Evolutionary conservation across 2,888 invertebrate genomes (phyloP).

Genomic region (Antheraea assamensis): DNA sequence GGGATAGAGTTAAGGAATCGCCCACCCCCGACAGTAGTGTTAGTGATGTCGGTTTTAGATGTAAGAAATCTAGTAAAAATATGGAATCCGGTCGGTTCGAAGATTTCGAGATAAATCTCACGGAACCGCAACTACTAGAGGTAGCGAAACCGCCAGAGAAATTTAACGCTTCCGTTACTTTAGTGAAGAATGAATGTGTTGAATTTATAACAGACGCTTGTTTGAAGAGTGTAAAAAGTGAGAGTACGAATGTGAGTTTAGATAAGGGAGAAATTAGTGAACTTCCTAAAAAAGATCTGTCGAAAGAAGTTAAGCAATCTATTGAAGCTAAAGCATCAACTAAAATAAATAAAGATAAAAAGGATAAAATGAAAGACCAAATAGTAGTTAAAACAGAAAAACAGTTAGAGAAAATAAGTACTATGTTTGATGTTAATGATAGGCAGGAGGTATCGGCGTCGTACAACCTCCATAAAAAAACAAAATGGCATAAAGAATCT

Average conservation of each 20-base stretch:
- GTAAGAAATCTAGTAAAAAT: conserved; percentile 37
- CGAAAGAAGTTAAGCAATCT: conserved; percentile 12
- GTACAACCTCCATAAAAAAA: not conserved
- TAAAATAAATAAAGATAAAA: conserved; percentile 21
- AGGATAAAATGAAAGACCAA: conserved; percentile 21
- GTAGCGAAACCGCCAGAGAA: conserved; percentile 14
- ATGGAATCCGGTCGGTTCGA: conserved; percentile 28
- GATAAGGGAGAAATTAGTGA: conserved; percentile 5
- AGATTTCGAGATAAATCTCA: conserved; percentile 8
- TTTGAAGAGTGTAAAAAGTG: conserved; percentile 13
- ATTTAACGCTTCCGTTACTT: conserved; percentile 4
- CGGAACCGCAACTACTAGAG: not conserved
- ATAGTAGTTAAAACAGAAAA: conserved; percentile 12
- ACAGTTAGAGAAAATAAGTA: conserved; percentile 14
- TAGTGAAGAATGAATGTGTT: conserved; percentile 8
- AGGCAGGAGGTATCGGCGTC: conserved; percentile 1
- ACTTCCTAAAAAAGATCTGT: conserved; percentile 3
- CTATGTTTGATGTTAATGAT: conserved; percentile 8
- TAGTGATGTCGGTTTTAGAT: conserved; percentile 58
- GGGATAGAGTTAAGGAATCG: conserved; percentile 62
- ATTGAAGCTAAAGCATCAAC: conserved; percentile 1
- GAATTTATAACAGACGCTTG: conserved; percentile 11
- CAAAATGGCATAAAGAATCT: conserved; percentile 13
- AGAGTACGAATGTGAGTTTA: not conserved
- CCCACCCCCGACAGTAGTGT: conserved; percentile 66